Base-by-base conservation (phyloP, 2,113 vertebrate genomes). In the Cyanocitta stelleri region DNA sequence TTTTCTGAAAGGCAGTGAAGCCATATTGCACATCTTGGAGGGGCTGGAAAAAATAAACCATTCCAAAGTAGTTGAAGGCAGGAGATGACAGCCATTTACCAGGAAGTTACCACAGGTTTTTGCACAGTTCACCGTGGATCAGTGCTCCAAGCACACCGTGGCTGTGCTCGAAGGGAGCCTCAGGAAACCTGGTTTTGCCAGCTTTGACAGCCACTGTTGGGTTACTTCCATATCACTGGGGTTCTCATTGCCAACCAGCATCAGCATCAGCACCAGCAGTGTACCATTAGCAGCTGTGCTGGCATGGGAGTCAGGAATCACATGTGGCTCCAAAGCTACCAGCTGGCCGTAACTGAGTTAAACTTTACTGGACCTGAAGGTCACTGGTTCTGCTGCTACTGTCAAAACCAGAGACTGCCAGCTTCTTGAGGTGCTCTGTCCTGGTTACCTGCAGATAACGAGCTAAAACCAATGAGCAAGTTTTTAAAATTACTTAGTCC, bases 221-320 rank as follows among this genome's bases (percentile, higher is more conserved):
- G 15, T 63, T 71, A 24, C 43, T 79, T 78, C 27, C 4, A 0
- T n/a, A 10, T 54, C 1, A 3, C 24, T 0, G 1, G 22, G 29
- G 22, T 41, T 71, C 81, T 59, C 13, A 7, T 4, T 33, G 52
- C 35, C 39, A 20, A 24, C 35, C 71, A 62, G 61, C 4, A 30
- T 29, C 48, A 32, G 33, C 8, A 16, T 29, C 48, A 32, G 33
- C 8, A 16, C 24, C 46, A 58, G 58, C 63, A 49, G 19, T 2
- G 3, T 62, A 12, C 64, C 58, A 17, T 0, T 0, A 67, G 62
- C 27, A 75, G 62, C 58, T 1, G 0, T 59, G 76, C n/a, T 85
- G 82, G 18, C 24, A 9, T 1, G 7, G 39, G 15, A 54, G 26
- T 44, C 22, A 5, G 56, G 43, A 78, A 21, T 43, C 39, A 37